Base-by-base conservation (phyloP, 1,140 invertebrate species). In the Ganaspis sp. region DNA sequence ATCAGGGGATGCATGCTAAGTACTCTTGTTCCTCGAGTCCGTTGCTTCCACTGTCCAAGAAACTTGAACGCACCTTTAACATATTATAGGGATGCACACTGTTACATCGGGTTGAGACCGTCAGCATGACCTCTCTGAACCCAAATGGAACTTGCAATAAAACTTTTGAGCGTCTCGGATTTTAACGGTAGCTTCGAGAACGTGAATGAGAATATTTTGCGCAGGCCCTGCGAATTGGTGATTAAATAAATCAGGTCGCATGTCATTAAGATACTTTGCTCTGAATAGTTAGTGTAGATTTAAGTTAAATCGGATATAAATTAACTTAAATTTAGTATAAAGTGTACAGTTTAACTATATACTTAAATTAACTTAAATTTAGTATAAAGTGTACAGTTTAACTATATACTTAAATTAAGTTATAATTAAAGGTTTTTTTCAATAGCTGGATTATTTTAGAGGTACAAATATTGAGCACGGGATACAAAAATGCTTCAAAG, bases 1-100 rank as follows among this genome's bases (percentile, higher is more conserved):
- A 90, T 88, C 89, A 84, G 88, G 88, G 87, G 90, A 89, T 90
- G 90, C 90, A 91, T 91, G 88, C 83, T 89, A 91, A 91, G 89
- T 90, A 86, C 71, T 79, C 77, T 54, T 76, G 70, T 70, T 77
- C 78, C 80, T 75, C 73, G 78, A 77, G 78, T 42, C 79, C 84
- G 78, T 75, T 82, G 76, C 73, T 76, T 81, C 74, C 77, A 69
- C 69, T n/a, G 53, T 64, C 49, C 71, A 37, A 19, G 54, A 23
- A 29, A 64, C 54, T 29, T 64, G 11, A 64, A 64, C 54, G 54
- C 54, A 23, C 54, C 54, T 64, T 64, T 4, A 64, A 64, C 58
- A 8, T 49, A 64, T 64, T 64, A 34, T 26, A 29, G 58, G 26
- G 58, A 64, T 64, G 58, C 21, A 58, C 54, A 54, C 40, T 42